Base-by-base conservation (phyloP, 2,113 vertebrate species). In the Microcebus murinus region DNA sequence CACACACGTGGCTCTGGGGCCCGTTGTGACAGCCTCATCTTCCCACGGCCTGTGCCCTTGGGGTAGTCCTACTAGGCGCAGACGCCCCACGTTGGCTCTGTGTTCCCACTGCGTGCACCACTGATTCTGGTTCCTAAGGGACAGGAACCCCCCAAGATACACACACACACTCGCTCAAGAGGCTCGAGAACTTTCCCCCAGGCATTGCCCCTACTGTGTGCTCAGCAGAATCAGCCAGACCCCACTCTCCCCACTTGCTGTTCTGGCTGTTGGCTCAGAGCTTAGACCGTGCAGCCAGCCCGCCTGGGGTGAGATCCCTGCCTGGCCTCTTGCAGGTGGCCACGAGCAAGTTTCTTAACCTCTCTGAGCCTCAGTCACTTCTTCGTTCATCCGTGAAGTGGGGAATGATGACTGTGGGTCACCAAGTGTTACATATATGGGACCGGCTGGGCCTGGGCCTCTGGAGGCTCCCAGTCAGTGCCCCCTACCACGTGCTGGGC, bases 121-220 rank as follows among this genome's bases (percentile, higher is more conserved):
- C 63, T 48, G 67, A 45, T 39, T 21, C 25, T n/a, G 34, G 42
- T 25, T 50, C 63, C 85, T 10, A 14, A 5, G 65, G 36, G 57
- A 23, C 14, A 3, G 13, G 27, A 61, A 14, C 12, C 18, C 34
- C 7, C 59, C 10, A 63, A 2, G 6, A 6, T 8, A 23, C 9
- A 31, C n/a, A 20, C 6, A 1, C 9, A 36, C 10, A 42, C 0
- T 0, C 31, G 6, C 4, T 4, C 65, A 27, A 0, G 0, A 15
- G 20, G 17, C 34, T 76, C 27, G 2, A 39, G 63, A 71, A 17
- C 57, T 59, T 27, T 18, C 2, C 68, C 67, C 31, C 18, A 18
- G 36, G 25, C 39, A 25, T 14, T 61, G 45, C 20, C 59, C 52
- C 36, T 55, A 8, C 91, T 31, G 17, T 25, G 93, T 52, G 42